These are phyloP conservation scores for Zeus faber DNA, from an alignment of 2,113 vertebrate genomes.

Conservation along the genomic window DNA sequence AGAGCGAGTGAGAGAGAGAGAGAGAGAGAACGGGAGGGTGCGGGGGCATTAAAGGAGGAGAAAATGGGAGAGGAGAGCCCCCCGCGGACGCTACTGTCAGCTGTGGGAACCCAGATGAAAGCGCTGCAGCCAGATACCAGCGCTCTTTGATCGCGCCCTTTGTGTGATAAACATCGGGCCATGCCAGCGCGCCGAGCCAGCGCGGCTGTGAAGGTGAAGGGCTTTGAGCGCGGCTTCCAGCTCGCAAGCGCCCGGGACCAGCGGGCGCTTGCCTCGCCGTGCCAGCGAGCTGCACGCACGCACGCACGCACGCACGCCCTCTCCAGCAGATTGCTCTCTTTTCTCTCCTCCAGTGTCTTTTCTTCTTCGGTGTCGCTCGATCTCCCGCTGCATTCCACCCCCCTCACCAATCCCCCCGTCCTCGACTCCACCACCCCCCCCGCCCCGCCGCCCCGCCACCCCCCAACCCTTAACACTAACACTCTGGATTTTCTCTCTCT, in stretches of 20 bases:
- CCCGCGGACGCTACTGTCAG: conserved; percentile 74
- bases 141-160: conserved; percentile 77
- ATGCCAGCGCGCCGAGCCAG: conserved; percentile 66
- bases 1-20: background rate
- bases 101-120: conserved; percentile 79
- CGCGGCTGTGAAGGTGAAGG: conserved; percentile 70
- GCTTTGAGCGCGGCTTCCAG: conserved; percentile 70
- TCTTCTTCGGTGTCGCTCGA: conserved; percentile 16
- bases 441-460: conserved; percentile 13
- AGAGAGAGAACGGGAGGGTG: background rate
- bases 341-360: background rate
- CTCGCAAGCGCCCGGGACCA: conserved; percentile 56
- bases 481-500: too few species aligned
- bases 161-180: conserved; percentile 75
- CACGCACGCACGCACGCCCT: conserved; percentile 17
- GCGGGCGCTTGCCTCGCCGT: conserved; percentile 43
- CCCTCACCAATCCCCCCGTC: background rate
- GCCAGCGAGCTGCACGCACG: conserved; percentile 50
- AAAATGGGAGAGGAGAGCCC: conserved; percentile 59
- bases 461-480: conserved; percentile 10
- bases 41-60: conserved; percentile 58
- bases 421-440: background rate
- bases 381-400: conserved; percentile 4
- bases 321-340: background rate
- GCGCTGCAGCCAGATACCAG: conserved; percentile 68